Conservation (phyloP, 1,140 invertebrate species). For the Drosophila setifemur region DNA sequence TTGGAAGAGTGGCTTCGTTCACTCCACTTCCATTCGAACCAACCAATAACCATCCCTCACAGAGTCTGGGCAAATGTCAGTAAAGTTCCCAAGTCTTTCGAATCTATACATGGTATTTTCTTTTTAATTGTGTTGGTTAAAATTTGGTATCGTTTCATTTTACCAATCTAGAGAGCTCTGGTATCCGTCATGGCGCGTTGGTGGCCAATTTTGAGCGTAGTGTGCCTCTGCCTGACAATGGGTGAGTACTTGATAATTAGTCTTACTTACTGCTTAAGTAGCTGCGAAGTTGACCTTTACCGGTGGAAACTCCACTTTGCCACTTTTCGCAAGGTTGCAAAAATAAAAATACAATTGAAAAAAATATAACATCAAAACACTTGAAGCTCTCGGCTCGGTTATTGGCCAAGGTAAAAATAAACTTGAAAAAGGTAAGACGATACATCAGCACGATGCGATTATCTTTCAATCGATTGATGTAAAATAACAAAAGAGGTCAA, state of each 20-base stretch:
- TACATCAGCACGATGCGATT: too few relatives aligned
- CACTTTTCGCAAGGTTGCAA: conserved; percentile 56
- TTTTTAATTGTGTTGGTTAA: conserved; percentile 34
- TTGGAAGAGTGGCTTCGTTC: conserved; percentile 76
- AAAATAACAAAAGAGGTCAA: too few relatives aligned
- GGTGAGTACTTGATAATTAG: conserved; percentile 63
- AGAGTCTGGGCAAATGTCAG: conserved; percentile 60
- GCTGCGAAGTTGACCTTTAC: conserved; percentile 62
- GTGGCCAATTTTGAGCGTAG: conserved; percentile 70
- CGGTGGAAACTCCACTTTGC: conserved; percentile 42
- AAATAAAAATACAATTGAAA: conserved; percentile 41
- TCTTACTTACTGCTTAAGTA: conserved; percentile 14
- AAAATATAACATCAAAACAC: too few relatives aligned
- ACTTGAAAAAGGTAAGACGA: too few relatives aligned
- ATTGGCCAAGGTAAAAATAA: too few relatives aligned
- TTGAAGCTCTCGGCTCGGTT: too few relatives aligned
- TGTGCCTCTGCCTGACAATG: conserved; percentile 66
- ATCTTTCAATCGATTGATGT: too few relatives aligned
- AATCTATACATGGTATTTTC: neutral
- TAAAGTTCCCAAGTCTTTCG: conserved; percentile 14
- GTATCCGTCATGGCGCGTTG: conserved; percentile 72
- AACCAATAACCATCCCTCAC: conserved; percentile 17
- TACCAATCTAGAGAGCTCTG: conserved; percentile 54
- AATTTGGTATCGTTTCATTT: conserved; percentile 23
- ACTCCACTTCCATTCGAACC: conserved; percentile 48